phyloP scores from a whole-genome alignment of 1,140 invertebrate genomes.

The Drosophila pruinosa region DNA sequence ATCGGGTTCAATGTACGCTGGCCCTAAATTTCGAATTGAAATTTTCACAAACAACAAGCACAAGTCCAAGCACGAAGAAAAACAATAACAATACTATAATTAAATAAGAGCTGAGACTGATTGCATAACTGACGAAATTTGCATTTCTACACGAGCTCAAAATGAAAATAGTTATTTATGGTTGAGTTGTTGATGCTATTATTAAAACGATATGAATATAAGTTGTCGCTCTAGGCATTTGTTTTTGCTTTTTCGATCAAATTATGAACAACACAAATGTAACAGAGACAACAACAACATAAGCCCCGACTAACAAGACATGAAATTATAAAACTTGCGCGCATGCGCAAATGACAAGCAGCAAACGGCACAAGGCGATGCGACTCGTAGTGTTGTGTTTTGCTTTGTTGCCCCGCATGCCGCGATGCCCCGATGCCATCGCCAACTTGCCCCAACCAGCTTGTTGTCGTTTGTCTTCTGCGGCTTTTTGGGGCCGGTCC shows the following conservation, averaged over 20 bases:
- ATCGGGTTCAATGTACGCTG: constrained; percentile 20
- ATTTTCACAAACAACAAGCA: background rate
- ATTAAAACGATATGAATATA: constrained; percentile 11
- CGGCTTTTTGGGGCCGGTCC: constrained; percentile 3
- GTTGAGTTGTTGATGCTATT: constrained; percentile 12
- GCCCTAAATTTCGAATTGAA: constrained; percentile 12
- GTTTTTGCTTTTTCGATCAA: constrained; percentile 21
- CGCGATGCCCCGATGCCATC: background rate
- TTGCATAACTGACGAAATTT: constrained; percentile 44
- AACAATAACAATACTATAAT: constrained; percentile 60
- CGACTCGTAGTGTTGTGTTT: background rate
- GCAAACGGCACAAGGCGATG: background rate
- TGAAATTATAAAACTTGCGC: constrained; percentile 60
- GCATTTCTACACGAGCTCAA: constrained; percentile 48
- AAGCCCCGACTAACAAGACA: constrained; percentile 44
- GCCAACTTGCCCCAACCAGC: background rate
- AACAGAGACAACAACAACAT: constrained; percentile 11
- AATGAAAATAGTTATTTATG: constrained; percentile 25
- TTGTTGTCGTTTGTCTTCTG: background rate
- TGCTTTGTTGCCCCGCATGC: background rate
- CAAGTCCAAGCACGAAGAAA: background rate
- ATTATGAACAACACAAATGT: constrained; percentile 24
- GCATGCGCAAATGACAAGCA: constrained; percentile 39
- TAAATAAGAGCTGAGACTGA: constrained; percentile 46
- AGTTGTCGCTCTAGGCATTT: constrained; percentile 11